Base-by-base conservation (phyloP, 1,140 invertebrate species). In the Uloborus diversus region DNA sequence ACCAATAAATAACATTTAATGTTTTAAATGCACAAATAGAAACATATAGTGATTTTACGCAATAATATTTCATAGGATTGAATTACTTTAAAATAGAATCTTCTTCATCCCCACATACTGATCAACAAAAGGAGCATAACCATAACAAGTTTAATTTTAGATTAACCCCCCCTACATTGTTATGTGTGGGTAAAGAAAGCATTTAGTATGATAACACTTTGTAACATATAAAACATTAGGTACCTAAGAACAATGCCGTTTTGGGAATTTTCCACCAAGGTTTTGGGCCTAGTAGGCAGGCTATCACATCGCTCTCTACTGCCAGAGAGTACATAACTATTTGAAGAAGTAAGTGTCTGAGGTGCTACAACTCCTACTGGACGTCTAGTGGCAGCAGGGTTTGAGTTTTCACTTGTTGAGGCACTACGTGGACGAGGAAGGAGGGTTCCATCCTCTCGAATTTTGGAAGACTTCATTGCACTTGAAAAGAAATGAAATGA, bases 231-330 rank as follows among this genome's bases (percentile, higher is more conserved):
- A n/a, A n/a, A n/a, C n/a, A n/a, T n/a, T n/a, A n/a, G n/a, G n/a
- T 30, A 59, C 56, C 28, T 59, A n/a, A 59, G 42, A 14, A 75
- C 28, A n/a, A n/a, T n/a, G 42, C 37, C 62, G 25, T 17, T 75
- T 37, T 65, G 59, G 14, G 47, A n/a, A 13, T 89, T 88, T 83
- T 92, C 91, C 83, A 90, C 91, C 13, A 87, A 88, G 2, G 90
- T 91, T 61, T 91, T 88, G 25, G 92, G 89, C 13, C 92, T 86
- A 2, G 91, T 91, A 13, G 92, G 93, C 87, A 94, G 90, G 85
- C 92, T 94, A 85, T 93, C 94, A 85, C 92, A 94, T 37, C 93
- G 89, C 81, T 93, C 93, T 53, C 93, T 90, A 59, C 70, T 79
- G 20, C 23, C 57, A 17, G 65, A 80, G 30, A 78, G 62, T 17